phyloP scores from a whole-genome alignment of 53 echinoderm and acorn worm species.

The Echinometra lucunter region DNA sequence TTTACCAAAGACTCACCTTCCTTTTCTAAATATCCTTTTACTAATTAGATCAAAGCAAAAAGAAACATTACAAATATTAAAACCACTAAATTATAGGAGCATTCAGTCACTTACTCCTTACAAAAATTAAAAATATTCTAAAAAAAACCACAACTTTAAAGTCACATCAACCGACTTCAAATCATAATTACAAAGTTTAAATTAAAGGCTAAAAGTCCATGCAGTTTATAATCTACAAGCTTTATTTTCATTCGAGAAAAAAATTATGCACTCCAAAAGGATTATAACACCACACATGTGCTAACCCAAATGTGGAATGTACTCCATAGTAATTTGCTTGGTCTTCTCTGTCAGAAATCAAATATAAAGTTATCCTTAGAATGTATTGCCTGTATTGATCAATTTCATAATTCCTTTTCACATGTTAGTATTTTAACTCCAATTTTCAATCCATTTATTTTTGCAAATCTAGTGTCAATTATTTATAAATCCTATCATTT shows the following conservation, averaged over 20 bases:
- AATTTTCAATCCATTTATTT: neutral
- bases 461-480: neutral
- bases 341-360: conserved; percentile 34
- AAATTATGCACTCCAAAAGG: neutral
- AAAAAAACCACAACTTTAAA: neutral
- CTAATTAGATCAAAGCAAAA: neutral
- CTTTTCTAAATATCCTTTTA: neutral
- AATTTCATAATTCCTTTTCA: neutral
- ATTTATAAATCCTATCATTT: neutral
- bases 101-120: neutral
- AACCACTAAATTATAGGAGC: neutral
- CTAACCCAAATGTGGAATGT: conserved; percentile 11
- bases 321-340: neutral
- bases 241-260: conserved; percentile 1
- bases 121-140: neutral
- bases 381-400: neutral
- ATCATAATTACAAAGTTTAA: neutral
- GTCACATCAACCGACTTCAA: neutral
- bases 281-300: neutral
- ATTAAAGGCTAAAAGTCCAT: neutral
- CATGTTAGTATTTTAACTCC: too few species aligned
- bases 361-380: neutral
- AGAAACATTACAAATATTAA: neutral
- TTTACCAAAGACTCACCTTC: neutral
- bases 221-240: neutral